Evolutionary conservation across 2,888 invertebrate genomes (phyloP).

Genomic region (Chirona hameri): DNA sequence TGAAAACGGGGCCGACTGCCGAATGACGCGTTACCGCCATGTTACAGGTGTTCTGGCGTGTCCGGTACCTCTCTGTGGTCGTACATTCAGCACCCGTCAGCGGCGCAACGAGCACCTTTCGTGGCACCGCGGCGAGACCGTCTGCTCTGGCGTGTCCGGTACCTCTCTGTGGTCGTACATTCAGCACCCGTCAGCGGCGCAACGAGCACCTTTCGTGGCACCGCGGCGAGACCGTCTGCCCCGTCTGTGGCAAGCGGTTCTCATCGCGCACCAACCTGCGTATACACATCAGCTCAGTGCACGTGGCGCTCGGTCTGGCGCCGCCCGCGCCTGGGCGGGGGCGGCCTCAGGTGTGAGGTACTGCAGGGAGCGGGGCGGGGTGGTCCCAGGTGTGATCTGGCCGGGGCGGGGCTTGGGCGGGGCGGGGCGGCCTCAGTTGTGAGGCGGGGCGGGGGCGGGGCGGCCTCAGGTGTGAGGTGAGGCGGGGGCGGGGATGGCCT

Average conservation of each 20-base stretch:
- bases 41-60: too few species aligned
- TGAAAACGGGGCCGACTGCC: too few species aligned
- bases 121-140: slow-evolving; percentile 3
- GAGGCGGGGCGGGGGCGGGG: too few species aligned
- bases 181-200: not conserved
- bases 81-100: not conserved
- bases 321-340: too few species aligned
- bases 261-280: not conserved
- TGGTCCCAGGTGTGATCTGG: too few species aligned
- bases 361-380: too few species aligned
- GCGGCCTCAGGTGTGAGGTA: too few species aligned
- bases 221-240: not conserved
- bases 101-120: not conserved
- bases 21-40: too few species aligned
- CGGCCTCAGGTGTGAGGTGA: too few species aligned
- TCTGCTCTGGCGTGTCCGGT: not conserved
- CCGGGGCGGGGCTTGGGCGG: too few species aligned
- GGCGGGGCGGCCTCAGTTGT: too few species aligned
- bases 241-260: not conserved
- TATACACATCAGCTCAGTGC: not conserved
- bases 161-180: not conserved
- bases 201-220: not conserved
- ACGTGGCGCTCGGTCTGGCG: not conserved
- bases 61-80: not conserved
- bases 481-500: too few species aligned